A percentile compares a stretch with the other conserved stretches of the same genome.
These are phyloP conservation scores for Condylura cristata DNA, from an alignment of 2,113 vertebrate genomes.

Conservation along the genomic window DNA sequence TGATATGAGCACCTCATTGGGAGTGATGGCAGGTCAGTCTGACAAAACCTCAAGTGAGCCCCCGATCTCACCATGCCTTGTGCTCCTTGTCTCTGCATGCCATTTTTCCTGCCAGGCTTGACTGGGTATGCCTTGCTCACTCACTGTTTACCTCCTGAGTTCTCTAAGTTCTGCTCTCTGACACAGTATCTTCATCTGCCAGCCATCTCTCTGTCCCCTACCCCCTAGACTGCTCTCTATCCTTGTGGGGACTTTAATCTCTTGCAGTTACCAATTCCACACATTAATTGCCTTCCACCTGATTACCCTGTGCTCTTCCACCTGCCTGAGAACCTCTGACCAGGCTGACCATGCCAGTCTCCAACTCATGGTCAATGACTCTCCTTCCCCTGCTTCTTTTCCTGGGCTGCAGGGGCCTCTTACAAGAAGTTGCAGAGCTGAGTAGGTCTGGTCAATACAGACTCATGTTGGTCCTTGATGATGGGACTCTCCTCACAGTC, in stretches of 20 bases:
- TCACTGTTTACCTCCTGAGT: background rate
- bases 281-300: slow-evolving; percentile 1
- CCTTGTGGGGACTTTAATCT: slow-evolving; percentile 31
- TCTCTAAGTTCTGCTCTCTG: background rate
- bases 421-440: background rate
- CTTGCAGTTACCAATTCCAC: background rate
- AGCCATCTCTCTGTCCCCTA: background rate
- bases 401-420: background rate
- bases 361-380: background rate
- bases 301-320: background rate
- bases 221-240: background rate
- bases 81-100: background rate
- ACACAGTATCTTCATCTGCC: background rate
- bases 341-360: background rate
- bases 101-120: background rate
- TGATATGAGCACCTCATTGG: background rate
- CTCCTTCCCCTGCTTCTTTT: slow-evolving; percentile 25
- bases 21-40: background rate
- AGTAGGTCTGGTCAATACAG: background rate
- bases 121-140: background rate
- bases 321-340: background rate
- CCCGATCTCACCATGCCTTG: background rate
- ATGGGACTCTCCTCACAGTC: background rate
- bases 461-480: background rate
- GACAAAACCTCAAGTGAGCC: slow-evolving; percentile 22